Conservation (phyloP, 2,113 vertebrate species). For the Ochotona princeps region DNA sequence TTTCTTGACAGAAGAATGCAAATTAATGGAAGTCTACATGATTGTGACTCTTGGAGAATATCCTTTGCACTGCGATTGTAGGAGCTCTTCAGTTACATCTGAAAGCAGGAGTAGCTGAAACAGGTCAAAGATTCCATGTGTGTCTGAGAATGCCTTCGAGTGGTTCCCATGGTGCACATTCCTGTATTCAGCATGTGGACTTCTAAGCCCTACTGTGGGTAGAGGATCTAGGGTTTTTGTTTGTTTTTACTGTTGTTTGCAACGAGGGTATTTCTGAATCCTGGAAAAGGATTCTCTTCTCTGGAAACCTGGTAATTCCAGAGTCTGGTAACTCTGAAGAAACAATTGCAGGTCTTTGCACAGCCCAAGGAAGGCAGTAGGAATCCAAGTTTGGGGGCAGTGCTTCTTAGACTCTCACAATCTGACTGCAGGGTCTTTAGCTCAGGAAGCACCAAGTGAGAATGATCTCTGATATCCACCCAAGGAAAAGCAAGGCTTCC, state of each 20-base stretch:
- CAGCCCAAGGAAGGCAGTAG: not conserved
- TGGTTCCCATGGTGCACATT: not conserved
- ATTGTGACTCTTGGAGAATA: not conserved
- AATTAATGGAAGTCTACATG: not conserved
- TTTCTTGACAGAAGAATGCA: not conserved
- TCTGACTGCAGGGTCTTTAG: not conserved
- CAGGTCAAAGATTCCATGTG: not conserved
- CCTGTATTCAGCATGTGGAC: not conserved
- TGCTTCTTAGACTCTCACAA: not conserved
- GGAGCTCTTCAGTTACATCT: not conserved
- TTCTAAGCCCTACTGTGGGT: not conserved
- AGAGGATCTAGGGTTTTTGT: not conserved
- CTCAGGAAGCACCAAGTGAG: not conserved
- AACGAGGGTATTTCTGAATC: not conserved
- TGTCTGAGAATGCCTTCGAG: not conserved
- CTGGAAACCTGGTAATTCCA: not conserved
- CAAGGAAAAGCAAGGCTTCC: not conserved
- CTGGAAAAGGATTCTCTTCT: not conserved
- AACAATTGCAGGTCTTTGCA: rapidly evolving
- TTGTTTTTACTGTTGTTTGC: not conserved
- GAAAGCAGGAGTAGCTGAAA: not conserved
- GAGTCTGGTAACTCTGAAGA: not conserved
- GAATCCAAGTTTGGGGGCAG: not conserved
- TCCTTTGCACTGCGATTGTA: not conserved
- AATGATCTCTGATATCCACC: not conserved